Percentiles rank a stretch among this genome's conserved stretches.
Evolutionary conservation across 2,888 invertebrate genomes (phyloP).

Genomic region (Dendrolimus houi): DNA sequence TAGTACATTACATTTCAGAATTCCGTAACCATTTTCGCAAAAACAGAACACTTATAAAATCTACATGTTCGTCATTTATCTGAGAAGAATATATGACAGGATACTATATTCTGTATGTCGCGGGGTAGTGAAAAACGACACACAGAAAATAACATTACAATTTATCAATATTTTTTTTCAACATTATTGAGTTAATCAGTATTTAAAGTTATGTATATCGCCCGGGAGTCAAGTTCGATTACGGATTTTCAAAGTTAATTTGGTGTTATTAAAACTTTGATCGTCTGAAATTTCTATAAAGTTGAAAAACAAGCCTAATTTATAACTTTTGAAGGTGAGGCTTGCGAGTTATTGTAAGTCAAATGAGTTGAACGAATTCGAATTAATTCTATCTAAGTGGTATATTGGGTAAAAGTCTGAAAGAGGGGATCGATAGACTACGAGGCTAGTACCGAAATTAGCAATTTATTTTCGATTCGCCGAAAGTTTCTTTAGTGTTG

Average conservation of each 20-base stretch:
- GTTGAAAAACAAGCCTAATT: neutral
- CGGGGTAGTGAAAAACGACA: too few relatives aligned
- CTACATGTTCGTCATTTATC: too few relatives aligned
- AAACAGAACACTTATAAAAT: too few relatives aligned
- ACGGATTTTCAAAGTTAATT: neutral
- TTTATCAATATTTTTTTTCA: too few relatives aligned
- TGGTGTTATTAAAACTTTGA: neutral
- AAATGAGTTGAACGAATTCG: slow-evolving; percentile 23
- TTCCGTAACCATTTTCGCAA: too few relatives aligned
- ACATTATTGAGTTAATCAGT: too few relatives aligned
- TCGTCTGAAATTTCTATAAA: neutral
- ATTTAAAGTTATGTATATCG: too few relatives aligned
- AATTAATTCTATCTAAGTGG: slow-evolving; percentile 35
- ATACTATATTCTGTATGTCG: too few relatives aligned
- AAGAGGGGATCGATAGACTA: slow-evolving; percentile 38
- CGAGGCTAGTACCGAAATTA: slow-evolving; percentile 52
- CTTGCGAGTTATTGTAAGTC: neutral
- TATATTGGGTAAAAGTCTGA: slow-evolving; percentile 25
- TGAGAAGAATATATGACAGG: too few relatives aligned
- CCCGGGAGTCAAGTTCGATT: neutral
- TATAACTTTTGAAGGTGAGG: neutral
- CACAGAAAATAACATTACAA: too few relatives aligned
- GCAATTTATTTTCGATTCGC: slow-evolving; percentile 57
- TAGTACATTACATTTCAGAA: too few relatives aligned
- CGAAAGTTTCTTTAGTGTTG: slow-evolving; percentile 47